These are phyloP conservation scores for Willisornis vidua DNA, from an alignment of 2,113 vertebrate species.

Conservation along the genomic window DNA sequence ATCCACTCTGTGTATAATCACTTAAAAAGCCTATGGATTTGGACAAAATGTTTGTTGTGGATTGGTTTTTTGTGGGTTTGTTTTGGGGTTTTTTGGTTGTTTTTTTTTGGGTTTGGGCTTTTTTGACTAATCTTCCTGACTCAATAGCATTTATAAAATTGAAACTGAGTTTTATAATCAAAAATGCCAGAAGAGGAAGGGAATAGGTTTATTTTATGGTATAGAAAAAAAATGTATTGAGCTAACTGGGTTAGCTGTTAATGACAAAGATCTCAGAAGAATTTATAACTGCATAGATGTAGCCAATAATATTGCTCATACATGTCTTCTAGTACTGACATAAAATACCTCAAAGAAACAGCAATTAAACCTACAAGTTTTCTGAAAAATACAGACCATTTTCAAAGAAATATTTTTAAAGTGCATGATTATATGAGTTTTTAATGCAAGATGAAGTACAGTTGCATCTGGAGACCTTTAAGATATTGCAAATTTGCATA, in stretches of 20 bases:
- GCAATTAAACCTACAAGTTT: neutral
- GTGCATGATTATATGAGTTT: neutral
- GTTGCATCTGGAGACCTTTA: neutral
- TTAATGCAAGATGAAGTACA: neutral
- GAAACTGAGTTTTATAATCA: neutral
- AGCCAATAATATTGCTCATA: neutral
- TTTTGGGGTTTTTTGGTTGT: neutral
- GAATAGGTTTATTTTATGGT: neutral
- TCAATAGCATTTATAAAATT: neutral
- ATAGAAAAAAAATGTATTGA: neutral
- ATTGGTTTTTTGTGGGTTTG: too few species aligned
- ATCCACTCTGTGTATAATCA: neutral
- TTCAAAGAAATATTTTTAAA: neutral
- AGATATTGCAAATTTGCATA: neutral
- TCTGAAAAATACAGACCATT: neutral
- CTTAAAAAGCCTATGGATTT: neutral
- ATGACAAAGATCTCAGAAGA: neutral
- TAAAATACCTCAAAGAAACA: neutral
- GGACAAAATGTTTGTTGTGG: neutral
- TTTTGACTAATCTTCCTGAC: neutral
- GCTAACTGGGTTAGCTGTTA: neutral
- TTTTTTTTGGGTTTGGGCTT: neutral
- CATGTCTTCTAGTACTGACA: neutral
- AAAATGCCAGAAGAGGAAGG: neutral
- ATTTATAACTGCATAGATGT: neutral